Evolutionary conservation across 2,888 invertebrate species (phyloP).

Genomic region (Athetis lepigone): DNA sequence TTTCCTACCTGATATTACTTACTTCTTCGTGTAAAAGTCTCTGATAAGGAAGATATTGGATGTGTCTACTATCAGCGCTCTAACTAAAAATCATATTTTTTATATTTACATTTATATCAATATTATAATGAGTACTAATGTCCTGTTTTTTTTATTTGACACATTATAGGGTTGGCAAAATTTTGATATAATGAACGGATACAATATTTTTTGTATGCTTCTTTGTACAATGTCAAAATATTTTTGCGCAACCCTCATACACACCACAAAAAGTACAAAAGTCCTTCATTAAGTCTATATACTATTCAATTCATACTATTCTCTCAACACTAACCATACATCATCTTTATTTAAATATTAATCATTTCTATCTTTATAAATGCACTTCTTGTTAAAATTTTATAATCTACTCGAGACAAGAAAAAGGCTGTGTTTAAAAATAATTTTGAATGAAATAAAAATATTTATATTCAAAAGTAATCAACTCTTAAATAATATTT

Average conservation of each 20-base stretch:
- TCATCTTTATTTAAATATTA: conserved; percentile 84
- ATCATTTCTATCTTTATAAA: conserved; percentile 87
- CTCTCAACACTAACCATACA: conserved; percentile 85
- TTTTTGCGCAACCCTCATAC: conserved; percentile 81
- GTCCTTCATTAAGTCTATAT: conserved; percentile 80
- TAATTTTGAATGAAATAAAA: conserved; percentile 25
- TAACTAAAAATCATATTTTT: conserved; percentile 68
- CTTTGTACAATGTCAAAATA: conserved; percentile 62
- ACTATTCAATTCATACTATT: conserved; percentile 80
- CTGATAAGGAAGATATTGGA: conserved; percentile 62
- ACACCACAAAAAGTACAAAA: conserved; percentile 89
- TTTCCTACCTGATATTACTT: conserved; percentile 43
- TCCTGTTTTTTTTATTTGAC: conserved; percentile 77
- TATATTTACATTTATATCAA: conserved; percentile 72
- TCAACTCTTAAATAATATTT: conserved; percentile 41
- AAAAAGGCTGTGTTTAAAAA: conserved; percentile 50
- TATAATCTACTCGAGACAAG: conserved; percentile 77
- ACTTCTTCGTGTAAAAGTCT: conserved; percentile 54
- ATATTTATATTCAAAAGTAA: conserved; percentile 46
- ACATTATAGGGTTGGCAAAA: conserved; percentile 79
- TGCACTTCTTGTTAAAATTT: conserved; percentile 87
- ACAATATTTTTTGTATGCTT: conserved; percentile 52
- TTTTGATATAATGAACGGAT: conserved; percentile 60
- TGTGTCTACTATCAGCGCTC: conserved; percentile 66
- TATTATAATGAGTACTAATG: conserved; percentile 68